These are phyloP conservation scores for Caenorhabditis japonica DNA, from an alignment of 2,888 invertebrate genomes.

Conservation along the genomic window DNA sequence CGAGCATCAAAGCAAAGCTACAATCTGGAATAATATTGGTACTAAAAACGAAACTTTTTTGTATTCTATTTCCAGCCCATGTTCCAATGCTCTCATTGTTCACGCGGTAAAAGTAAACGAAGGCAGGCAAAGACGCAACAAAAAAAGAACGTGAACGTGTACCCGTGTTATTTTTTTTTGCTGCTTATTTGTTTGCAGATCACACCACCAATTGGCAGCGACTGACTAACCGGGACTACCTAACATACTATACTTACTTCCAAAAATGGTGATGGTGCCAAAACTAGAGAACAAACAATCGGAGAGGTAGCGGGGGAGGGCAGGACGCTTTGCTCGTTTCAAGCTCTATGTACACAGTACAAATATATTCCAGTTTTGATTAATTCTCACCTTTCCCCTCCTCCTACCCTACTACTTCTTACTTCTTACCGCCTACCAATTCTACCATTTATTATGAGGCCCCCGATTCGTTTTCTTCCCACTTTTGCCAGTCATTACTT, in stretches of 20 bases:
- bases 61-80: slow-evolving; percentile 38
- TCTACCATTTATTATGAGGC: too few relatives aligned
- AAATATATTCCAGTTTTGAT: slow-evolving; percentile 58
- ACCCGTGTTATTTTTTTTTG: too few relatives aligned
- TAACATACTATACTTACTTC: slow-evolving; percentile 12
- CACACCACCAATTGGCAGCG: slow-evolving; percentile 40
- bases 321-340: slow-evolving; percentile 17
- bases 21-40: too few relatives aligned
- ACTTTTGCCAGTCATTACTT: too few relatives aligned
- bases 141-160: too few relatives aligned
- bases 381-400: slow-evolving; percentile 50
- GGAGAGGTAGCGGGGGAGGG: too few relatives aligned
- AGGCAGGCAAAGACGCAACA: too few relatives aligned
- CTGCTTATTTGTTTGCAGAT: slow-evolving; percentile 49
- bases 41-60: background rate
- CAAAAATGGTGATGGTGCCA: slow-evolving; percentile 49
- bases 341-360: slow-evolving; percentile 55
- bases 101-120: too few relatives aligned
- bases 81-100: slow-evolving; percentile 34
- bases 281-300: slow-evolving; percentile 42
- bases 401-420: slow-evolving; percentile 15
- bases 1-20: too few relatives aligned
- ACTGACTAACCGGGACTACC: too few relatives aligned
- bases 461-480: too few relatives aligned
- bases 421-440: slow-evolving; percentile 17